Base-by-base conservation (phyloP, 2,888 invertebrate genomes). In the Lasioglossum zephyrum region DNA sequence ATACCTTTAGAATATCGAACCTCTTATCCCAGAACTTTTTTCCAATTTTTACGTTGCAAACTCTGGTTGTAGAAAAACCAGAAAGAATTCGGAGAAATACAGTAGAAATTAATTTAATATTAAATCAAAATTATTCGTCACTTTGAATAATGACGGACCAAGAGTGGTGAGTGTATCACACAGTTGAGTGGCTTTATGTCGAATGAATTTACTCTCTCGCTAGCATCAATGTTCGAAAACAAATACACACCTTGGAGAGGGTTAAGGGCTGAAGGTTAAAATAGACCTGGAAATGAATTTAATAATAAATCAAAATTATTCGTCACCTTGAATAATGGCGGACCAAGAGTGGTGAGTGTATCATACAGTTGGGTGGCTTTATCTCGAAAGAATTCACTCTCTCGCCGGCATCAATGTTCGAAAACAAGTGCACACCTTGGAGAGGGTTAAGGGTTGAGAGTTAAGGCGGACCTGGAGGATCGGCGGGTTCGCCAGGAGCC, bases 401-500 rank as follows among this genome's bases (percentile, higher is more conserved):
- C 18, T 49, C 22, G 53, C 1, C n/a, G n/a, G n/a, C 57, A n/a
- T 57, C 11, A n/a, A 4, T 11, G 57, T 57, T n/a, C n/a, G 11
- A 57, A n/a, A 57, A 57, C 57, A 57, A 57, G 57, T 57, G 57
- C 57, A n/a, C n/a, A n/a, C n/a, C 57, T 11, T n/a, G 5, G 13
- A 60, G 26, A 60, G 60, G 60, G 60, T 60, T n/a, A 60, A 26
- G 26, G 60, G 26, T 60, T 9, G 26, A 26, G 26, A 26, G 60
- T 60, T 26, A 26, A 60, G 60, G 60, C 26, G 26, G 26, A 11
- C n/a, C 8, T 57, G 60, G 36, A 39, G 63, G 79, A 86, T 86
- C 86, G 49, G 78, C 76, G 81, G 79, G 77, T 82, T 79, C 74
- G n/a, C 16, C 63, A 3, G 75, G 70, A 49, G 77, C 66, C 77